These are phyloP conservation scores for Mnemiopsis leidyi DNA, from an alignment of 37 sponge, comb jelly and placozoan species.

Conservation along the genomic window DNA sequence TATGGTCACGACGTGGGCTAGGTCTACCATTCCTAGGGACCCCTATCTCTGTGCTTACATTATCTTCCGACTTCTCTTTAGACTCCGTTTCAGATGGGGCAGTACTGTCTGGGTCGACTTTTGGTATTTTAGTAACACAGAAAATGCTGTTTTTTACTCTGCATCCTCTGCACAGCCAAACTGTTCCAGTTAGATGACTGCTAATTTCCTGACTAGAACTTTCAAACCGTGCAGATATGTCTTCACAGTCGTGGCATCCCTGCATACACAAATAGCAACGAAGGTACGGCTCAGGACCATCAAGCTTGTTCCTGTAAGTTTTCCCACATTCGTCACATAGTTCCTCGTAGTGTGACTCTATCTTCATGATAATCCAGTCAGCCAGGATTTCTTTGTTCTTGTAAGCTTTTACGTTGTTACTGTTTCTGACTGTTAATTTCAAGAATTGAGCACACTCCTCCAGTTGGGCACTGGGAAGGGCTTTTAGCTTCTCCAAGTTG, in stretches of 20 bases:
- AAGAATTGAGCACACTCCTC: neutral
- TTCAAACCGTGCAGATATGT: neutral
- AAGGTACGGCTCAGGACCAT: neutral
- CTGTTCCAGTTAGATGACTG: neutral
- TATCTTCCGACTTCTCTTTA: too few species aligned
- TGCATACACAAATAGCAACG: neutral
- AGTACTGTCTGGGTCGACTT: too few species aligned
- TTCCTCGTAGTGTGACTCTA: slow-evolving; percentile 3
- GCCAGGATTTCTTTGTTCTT: neutral
- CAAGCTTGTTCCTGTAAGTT: neutral
- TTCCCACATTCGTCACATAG: neutral
- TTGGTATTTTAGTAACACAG: neutral
- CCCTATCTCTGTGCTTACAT: too few species aligned
- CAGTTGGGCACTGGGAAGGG: neutral
- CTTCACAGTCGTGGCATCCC: slow-evolving; percentile 45
- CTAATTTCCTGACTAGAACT: neutral
- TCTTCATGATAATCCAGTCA: slow-evolving; percentile 9
- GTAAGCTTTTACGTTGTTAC: neutral
- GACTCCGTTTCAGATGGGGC: too few species aligned
- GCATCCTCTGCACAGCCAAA: neutral
- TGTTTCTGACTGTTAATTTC: neutral
- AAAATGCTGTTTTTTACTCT: neutral
- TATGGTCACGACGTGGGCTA: too few species aligned
- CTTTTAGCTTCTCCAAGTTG: neutral
- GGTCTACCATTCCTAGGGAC: too few species aligned